These are phyloP conservation scores for Venustaconcha ellipsiformis DNA, from an alignment of 1,140 invertebrate genomes.

Conservation along the genomic window DNA sequence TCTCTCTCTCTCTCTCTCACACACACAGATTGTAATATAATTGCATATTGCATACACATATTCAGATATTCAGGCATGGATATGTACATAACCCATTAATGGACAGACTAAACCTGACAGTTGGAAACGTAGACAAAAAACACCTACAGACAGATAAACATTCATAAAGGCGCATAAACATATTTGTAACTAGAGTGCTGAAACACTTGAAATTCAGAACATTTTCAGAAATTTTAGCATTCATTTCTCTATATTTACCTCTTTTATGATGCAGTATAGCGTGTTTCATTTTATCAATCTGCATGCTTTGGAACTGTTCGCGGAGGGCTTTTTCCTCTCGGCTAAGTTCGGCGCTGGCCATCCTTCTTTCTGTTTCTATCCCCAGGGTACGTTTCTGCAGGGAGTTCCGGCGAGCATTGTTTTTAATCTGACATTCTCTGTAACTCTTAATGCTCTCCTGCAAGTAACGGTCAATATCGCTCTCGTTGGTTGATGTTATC, in stretches of 20 bases:
- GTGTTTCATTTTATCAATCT: slow-evolving; percentile 44
- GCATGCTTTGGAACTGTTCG: slow-evolving; percentile 42
- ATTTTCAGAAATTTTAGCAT: neutral
- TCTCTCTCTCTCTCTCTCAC: too few relatives aligned
- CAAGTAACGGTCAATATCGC: slow-evolving; percentile 39
- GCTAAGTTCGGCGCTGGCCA: slow-evolving; percentile 33
- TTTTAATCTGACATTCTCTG: slow-evolving; percentile 45
- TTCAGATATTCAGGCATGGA: too few relatives aligned
- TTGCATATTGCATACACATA: too few relatives aligned
- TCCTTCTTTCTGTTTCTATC: slow-evolving; percentile 43
- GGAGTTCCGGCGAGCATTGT: slow-evolving; percentile 46
- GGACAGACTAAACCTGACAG: too few relatives aligned
- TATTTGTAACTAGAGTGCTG: too few relatives aligned
- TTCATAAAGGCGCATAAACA: too few relatives aligned
- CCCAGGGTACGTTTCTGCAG: slow-evolving; percentile 47
- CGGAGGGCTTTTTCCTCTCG: slow-evolving; percentile 44
- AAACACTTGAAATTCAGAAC: too few relatives aligned
- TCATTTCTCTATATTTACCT: slow-evolving; percentile 27
- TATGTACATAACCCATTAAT: too few relatives aligned
- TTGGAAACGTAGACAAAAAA: too few relatives aligned
- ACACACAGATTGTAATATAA: too few relatives aligned
- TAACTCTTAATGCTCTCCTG: slow-evolving; percentile 49
- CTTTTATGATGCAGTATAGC: slow-evolving; percentile 22
- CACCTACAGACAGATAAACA: too few relatives aligned
- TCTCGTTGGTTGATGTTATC: slow-evolving; percentile 7